Conservation (phyloP, 2,888 invertebrate genomes). For the Athrips mouffetella region DNA sequence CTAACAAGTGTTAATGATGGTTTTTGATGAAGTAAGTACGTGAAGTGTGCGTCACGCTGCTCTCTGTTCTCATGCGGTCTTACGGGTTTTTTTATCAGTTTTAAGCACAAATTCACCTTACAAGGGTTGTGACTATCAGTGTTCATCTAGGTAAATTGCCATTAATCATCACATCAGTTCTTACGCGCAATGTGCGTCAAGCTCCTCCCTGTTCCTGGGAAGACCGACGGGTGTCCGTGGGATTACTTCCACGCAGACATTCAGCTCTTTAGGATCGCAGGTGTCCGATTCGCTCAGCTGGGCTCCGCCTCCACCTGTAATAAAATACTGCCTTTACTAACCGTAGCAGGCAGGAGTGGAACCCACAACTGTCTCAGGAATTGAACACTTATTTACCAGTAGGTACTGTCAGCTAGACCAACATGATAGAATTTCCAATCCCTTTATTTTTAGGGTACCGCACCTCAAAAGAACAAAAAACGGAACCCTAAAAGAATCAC, state of each 20-base stretch:
- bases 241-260: conserved; percentile 52
- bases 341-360: background rate
- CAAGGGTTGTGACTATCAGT: too few relatives aligned
- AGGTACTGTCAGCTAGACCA: too few relatives aligned
- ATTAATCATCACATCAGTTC: conserved; percentile 29
- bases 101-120: too few relatives aligned
- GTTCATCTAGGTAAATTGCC: too few relatives aligned
- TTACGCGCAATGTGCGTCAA: conserved; percentile 65
- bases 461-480: too few relatives aligned
- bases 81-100: too few relatives aligned
- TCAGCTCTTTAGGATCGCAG: conserved; percentile 54
- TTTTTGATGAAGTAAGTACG: too few relatives aligned
- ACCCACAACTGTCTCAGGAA: background rate
- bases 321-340: background rate
- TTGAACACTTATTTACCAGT: too few relatives aligned
- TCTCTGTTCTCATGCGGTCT: background rate
- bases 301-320: conserved; percentile 51
- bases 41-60: background rate
- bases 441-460: too few relatives aligned
- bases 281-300: conserved; percentile 52
- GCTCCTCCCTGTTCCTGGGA: conserved; percentile 54
- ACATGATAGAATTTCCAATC: too few relatives aligned
- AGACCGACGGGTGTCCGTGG: conserved; percentile 60
- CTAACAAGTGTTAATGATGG: too few relatives aligned
- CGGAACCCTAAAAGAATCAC: too few relatives aligned